phyloP scores from a whole-genome alignment of 2,888 invertebrate species.

The Drosophila histrio region DNA sequence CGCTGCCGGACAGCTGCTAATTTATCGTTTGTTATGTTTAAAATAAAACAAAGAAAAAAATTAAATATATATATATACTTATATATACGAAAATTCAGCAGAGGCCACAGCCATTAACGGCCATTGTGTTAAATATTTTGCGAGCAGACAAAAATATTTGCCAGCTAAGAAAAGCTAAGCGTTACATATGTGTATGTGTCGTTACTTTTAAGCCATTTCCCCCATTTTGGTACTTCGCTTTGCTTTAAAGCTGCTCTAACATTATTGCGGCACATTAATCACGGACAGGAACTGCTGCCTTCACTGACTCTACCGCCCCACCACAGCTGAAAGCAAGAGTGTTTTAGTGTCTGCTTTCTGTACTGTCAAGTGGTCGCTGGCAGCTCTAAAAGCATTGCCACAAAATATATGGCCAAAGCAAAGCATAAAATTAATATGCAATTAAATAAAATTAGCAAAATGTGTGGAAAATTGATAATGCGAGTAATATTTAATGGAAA shows the following conservation, averaged over 20 bases:
- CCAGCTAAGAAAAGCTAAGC: slow-evolving; percentile 64
- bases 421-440: slow-evolving; percentile 70
- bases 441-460: slow-evolving; percentile 71
- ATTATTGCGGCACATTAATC: slow-evolving; percentile 75
- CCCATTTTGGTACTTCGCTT: slow-evolving; percentile 31
- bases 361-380: slow-evolving; percentile 57
- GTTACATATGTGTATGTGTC: slow-evolving; percentile 26
- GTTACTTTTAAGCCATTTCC: slow-evolving; percentile 69
- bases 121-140: slow-evolving; percentile 73
- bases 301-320: neutral
- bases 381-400: slow-evolving; percentile 60
- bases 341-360: slow-evolving; percentile 59
- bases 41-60: slow-evolving; percentile 55
- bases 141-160: slow-evolving; percentile 73
- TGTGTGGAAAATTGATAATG: slow-evolving; percentile 67
- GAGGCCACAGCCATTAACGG: slow-evolving; percentile 64
- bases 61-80: neutral
- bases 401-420: slow-evolving; percentile 35
- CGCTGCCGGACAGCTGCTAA: slow-evolving; percentile 59
- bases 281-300: slow-evolving; percentile 60
- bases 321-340: slow-evolving; percentile 69
- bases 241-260: slow-evolving; percentile 68
- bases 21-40: slow-evolving; percentile 75
- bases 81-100: slow-evolving; percentile 42
- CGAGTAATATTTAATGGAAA: slow-evolving; percentile 64